Evolutionary conservation across 2,888 invertebrate genomes (phyloP).

Genomic region (Ligdia adustata): DNA sequence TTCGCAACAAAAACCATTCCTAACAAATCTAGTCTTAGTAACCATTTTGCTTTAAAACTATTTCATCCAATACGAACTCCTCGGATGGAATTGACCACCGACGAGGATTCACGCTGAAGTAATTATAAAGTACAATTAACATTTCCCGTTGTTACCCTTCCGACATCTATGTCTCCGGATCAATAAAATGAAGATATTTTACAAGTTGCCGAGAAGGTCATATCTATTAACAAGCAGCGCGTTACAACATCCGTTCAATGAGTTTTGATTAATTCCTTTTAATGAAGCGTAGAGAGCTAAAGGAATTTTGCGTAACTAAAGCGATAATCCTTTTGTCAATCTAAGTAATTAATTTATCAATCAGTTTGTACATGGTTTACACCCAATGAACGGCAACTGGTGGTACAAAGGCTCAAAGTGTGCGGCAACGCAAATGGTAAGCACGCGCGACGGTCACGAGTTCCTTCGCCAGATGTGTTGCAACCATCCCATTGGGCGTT

Average conservation of each 20-base stretch:
- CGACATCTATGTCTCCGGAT: conserved; percentile 7
- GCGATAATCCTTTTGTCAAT: conserved; percentile 10
- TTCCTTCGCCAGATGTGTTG: conserved; percentile 41
- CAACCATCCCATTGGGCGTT: conserved; percentile 45
- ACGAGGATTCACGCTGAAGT: no score
- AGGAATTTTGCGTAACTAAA: conserved; percentile 5
- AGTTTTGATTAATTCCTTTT: conserved; percentile 5
- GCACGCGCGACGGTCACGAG: conserved; percentile 55
- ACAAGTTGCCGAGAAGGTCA: conserved; percentile 1
- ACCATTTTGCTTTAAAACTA: no score
- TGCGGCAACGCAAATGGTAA: conserved; percentile 16
- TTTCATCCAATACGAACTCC: no score
- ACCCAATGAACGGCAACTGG: no score
- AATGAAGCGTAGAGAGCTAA: conserved; percentile 5
- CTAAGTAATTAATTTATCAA: conserved; percentile 15
- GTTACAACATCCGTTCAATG: background rate
- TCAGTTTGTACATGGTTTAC: no score
- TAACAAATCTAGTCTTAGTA: no score
- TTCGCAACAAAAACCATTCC: no score
- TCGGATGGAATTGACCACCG: no score
- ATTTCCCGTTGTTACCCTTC: conserved; percentile 6
- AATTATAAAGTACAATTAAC: conserved; percentile 6
- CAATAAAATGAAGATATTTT: conserved; percentile 1
- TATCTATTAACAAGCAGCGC: background rate
- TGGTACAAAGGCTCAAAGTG: no score